Evolutionary conservation across 2,113 vertebrate species (phyloP).

Genomic region (Callaeas wilsoni): DNA sequence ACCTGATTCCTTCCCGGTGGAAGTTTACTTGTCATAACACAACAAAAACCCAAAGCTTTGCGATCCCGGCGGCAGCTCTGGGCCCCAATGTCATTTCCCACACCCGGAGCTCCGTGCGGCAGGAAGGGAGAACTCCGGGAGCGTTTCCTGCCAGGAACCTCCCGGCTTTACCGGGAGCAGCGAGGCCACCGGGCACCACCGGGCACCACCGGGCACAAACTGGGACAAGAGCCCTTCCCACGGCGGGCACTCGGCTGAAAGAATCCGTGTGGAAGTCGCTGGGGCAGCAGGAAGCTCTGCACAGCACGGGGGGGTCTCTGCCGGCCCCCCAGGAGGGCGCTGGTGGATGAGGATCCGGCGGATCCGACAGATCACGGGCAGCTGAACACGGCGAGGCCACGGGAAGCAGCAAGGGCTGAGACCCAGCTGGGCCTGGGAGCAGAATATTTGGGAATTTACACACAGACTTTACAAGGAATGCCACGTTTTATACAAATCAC

Average conservation of each 20-base stretch:
- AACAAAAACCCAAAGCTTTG: neutral
- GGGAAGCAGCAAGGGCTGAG: neutral
- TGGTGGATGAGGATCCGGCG: neutral
- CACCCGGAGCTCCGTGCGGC: rapidly evolving
- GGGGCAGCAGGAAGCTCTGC: neutral
- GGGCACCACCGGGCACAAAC: neutral
- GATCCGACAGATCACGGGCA: neutral
- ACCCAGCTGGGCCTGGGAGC: neutral
- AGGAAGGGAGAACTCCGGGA: rapidly evolving
- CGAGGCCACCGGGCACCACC: neutral
- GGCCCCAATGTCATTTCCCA: neutral
- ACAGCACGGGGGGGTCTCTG: neutral
- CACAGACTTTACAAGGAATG: neutral
- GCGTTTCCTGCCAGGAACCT: rapidly evolving
- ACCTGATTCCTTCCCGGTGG: neutral
- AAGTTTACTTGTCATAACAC: neutral
- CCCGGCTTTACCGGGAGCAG: neutral
- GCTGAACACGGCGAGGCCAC: rapidly evolving
- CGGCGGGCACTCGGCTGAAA: rapidly evolving
- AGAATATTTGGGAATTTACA: neutral
- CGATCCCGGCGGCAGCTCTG: rapidly evolving
- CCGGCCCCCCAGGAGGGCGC: neutral
- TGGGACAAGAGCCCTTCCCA: neutral
- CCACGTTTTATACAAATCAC: neutral
- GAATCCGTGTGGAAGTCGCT: rapidly evolving